phyloP scores from a whole-genome alignment of 2,797 vertebrate genomes.

The Serranus cabrilla region DNA sequence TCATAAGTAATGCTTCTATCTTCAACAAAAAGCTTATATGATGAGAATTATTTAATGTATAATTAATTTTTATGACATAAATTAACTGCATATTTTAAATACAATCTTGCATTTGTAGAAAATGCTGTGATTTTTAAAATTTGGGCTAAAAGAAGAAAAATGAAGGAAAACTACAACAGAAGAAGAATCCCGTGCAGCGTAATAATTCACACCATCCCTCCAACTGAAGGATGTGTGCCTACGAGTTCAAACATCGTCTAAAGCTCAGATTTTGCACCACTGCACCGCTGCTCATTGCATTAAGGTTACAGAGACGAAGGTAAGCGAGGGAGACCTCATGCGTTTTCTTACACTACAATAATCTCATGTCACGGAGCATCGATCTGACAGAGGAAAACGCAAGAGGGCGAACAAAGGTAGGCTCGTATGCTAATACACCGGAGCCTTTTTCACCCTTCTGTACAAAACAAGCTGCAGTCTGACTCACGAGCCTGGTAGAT shows the following conservation, averaged over 20 bases:
- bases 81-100: not conserved
- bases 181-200: not conserved
- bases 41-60: not conserved
- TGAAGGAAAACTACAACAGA: not conserved
- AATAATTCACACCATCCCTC: slow-evolving; percentile 20
- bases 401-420: slow-evolving; percentile 51
- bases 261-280: slow-evolving; percentile 72
- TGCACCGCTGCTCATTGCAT: slow-evolving; percentile 69
- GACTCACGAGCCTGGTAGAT: slow-evolving; percentile 9
- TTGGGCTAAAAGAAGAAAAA: not conserved
- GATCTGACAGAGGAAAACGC: not conserved
- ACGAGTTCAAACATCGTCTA: slow-evolving; percentile 32
- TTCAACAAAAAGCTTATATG: too few relatives aligned
- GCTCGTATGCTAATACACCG: slow-evolving; percentile 19
- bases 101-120: not conserved
- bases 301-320: slow-evolving; percentile 64
- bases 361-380: slow-evolving; percentile 30
- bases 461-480: slow-evolving; percentile 17
- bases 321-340: slow-evolving; percentile 54
- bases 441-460: not conserved
- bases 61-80: not conserved
- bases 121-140: too few relatives aligned
- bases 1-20: not conserved
- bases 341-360: slow-evolving; percentile 36
- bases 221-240: slow-evolving; percentile 28